Base-by-base conservation (phyloP, 2,113 vertebrate genomes). In the Brienomyrus brachyistius region DNA sequence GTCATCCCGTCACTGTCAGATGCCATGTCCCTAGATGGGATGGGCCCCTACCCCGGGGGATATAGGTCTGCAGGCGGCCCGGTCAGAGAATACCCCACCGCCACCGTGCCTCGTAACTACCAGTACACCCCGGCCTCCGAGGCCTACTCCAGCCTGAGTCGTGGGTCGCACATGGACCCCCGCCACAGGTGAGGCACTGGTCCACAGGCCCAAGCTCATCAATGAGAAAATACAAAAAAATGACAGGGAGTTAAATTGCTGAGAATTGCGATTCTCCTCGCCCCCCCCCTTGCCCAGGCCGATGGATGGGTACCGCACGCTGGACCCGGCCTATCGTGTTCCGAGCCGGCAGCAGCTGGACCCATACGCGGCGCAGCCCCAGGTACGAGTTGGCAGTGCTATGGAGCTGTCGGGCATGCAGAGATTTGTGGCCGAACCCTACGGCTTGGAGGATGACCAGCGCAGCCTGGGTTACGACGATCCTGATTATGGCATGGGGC, bases 381-480 rank as follows among this genome's bases (percentile, higher is more conserved):
- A 99, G 93, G 98, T 99, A 62, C 97, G 97, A 0, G 95, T 98
- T 1, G 98, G 97, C 80, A 98, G 97, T 93, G 97, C 95, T 1
- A 91, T 98, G 95, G 98, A 99, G 95, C 95, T 99, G 23, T 94
- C 95, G 2, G 91, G 93, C 74, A 89, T 96, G 0, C 97, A 96
- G 50, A 96, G 98, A 48, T 99, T 98, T 92, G 95, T 98, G 54
- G 94, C 98, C 0, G 98, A 99, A 84, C 96, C 97, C 0, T 99
- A 99, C 0, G 98, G 98, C 74, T 93, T 99, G 74, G 98, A 99
- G 92, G 98, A 99, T 0, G 98, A 99, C 92, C 97, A 98, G 92
- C 97, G 97, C 91, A 99, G 98, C n/a, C 88, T 98, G 92, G 98
- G 97, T 89, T 99, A 96, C 0, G 98, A 99, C 2, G 98, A 99